phyloP scores from a whole-genome alignment of 1,140 invertebrate genomes.

The Drosophila cardini region DNA sequence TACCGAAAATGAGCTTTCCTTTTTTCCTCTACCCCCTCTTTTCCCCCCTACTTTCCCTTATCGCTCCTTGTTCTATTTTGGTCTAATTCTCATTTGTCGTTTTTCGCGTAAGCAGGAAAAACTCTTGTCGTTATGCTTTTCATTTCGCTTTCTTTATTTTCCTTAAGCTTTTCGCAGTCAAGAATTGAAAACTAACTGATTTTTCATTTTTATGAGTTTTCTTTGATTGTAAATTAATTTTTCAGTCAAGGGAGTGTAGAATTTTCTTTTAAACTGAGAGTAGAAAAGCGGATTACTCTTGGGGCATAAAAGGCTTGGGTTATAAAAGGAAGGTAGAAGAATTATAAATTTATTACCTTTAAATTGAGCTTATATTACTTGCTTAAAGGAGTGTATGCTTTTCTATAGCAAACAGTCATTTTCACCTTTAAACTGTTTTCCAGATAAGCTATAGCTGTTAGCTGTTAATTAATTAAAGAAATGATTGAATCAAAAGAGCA shows the following conservation, averaged over 20 bases:
- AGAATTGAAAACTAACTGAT: neutral
- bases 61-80: neutral
- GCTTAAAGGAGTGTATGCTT: too few relatives aligned
- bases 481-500: too few relatives aligned
- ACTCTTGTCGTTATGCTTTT: conserved; percentile 14
- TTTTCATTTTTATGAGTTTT: neutral
- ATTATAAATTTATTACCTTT: too few relatives aligned
- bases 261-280: too few relatives aligned
- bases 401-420: too few relatives aligned
- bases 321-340: neutral
- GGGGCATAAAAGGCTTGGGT: too few relatives aligned
- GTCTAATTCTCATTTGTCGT: conserved; percentile 49
- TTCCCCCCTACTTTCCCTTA: neutral
- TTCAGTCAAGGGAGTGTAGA: too few relatives aligned
- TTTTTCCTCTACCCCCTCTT: neutral
- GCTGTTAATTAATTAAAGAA: too few relatives aligned
- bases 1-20: conserved; percentile 66
- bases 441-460: too few relatives aligned
- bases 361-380: too few relatives aligned
- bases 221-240: conserved; percentile 9
- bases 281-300: too few relatives aligned
- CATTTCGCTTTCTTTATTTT: neutral
- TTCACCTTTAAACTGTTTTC: too few relatives aligned
- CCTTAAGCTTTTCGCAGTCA: neutral
- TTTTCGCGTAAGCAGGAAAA: conserved; percentile 31